Evolutionary conservation across 2,797 vertebrate species (phyloP), one percentile per base, ranked within the genome.

Genomic region (Mastacembelus armatus): DNA sequence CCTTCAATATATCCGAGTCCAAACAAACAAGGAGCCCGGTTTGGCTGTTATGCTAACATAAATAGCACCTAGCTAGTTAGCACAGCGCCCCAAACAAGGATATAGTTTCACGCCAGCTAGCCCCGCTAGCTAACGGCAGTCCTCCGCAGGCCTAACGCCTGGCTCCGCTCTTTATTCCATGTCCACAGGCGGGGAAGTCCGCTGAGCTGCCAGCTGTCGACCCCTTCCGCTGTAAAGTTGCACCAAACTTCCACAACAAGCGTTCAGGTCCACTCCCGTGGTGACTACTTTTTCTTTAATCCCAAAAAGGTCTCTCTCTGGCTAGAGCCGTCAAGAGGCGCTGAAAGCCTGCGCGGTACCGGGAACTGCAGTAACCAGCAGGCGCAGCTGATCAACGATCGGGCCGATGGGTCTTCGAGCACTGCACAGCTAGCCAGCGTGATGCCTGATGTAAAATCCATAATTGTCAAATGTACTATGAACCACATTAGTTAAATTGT

Each of bases 341-440:
- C 69, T 43, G 56, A 42, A 47, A 61, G 40, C 45, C 32, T 57
- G 55, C 45, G 62, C 45, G 65, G 44, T 70, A 65, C 88, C 83
- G 80, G 80, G 71, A 50, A 83, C 84, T 68, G 85, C 84, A 59
- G 52, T 69, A 43, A 76, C 54, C 71, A 70, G 73, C 49, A 50
- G 67, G 52, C 30, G 67, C 85, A 78, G 61, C 59, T 52, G 77
- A 77, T 35, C 73, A 66, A 66, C 76, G 71, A 77, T 79, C 74
- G 80, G 76, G 71, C 80, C 82, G 66, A 71, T 5, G 81, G 92
- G 90, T 89, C 90, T 74, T 93, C 72, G 55, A 60, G 42, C 88
- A 79, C 91, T 85, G 93, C 92, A 93, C 93, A 94, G 93, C 67
- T 86, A 62, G 44, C 92, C 86, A 36, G 15, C 11, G 35, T 0